Conservation (phyloP, 2,797 vertebrate species). For the Tenualosa thibaudeaui region DNA sequence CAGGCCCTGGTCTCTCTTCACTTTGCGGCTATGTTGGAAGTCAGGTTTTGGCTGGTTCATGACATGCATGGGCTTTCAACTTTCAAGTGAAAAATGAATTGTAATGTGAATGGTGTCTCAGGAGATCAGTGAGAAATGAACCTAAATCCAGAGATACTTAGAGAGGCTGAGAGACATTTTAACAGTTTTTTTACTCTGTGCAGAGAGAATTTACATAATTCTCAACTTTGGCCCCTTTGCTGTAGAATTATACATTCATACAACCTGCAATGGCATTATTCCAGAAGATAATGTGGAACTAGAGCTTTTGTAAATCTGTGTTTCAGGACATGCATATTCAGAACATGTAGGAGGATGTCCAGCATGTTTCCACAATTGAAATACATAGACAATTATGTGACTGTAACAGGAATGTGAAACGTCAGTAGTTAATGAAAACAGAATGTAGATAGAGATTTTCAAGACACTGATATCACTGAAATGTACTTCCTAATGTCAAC, state of each 20-base stretch:
- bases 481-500: neutral
- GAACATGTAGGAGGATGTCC: neutral
- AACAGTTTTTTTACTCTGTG: neutral
- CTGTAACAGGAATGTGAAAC: neutral
- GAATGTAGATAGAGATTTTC: neutral
- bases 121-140: conserved; percentile 57
- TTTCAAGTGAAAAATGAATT: conserved; percentile 30
- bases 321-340: conserved; percentile 2
- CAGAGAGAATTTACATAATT: conserved; percentile 8
- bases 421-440: neutral
- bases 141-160: conserved; percentile 22
- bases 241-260: conserved; percentile 18
- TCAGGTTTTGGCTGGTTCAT: neutral
- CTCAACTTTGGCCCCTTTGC: neutral
- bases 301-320: neutral
- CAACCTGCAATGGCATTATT: neutral
- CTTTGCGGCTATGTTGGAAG: neutral
- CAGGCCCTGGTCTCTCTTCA: neutral
- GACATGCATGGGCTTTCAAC: neutral
- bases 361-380: neutral
- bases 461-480: neutral
- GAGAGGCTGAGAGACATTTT: conserved; percentile 15
- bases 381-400: neutral
- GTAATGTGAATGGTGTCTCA: conserved; percentile 50
- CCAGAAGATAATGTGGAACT: neutral